Percentiles rank a stretch among this genome's conserved stretches.
Conservation (phyloP, 2,888 invertebrate species). For the Leucoptera coffeella region DNA sequence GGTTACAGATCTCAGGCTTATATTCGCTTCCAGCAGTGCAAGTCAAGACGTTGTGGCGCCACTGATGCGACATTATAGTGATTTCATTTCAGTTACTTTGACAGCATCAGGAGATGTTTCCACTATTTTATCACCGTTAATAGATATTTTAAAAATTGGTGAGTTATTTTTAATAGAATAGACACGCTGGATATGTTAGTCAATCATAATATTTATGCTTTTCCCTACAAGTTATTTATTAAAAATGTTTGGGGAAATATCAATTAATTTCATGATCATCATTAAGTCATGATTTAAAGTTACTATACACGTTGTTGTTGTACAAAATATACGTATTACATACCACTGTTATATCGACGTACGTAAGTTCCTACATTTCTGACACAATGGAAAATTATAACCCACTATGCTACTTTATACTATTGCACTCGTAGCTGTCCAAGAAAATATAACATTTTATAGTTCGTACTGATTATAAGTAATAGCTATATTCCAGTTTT, state of each 20-base stretch:
- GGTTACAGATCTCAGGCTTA: conserved; percentile 7
- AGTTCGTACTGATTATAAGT: background rate
- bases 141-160: conserved; percentile 4
- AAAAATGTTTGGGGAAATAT: too few relatives aligned
- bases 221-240: too few relatives aligned
- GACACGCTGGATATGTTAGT: too few relatives aligned
- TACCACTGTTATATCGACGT: too few relatives aligned
- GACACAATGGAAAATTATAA: too few relatives aligned
- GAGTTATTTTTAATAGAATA: background rate
- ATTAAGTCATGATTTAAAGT: too few relatives aligned
- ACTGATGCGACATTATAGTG: conserved; percentile 5
- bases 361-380: too few relatives aligned
- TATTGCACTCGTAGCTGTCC: background rate
- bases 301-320: too few relatives aligned
- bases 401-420: background rate
- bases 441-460: background rate
- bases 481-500: too few relatives aligned
- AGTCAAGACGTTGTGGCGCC: conserved; percentile 6
- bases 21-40: conserved; percentile 7
- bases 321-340: too few relatives aligned
- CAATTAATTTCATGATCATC: too few relatives aligned
- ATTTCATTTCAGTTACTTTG: conserved; percentile 7
- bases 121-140: conserved; percentile 3
- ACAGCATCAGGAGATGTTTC: conserved; percentile 5
- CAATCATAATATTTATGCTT: too few relatives aligned